phyloP scores from a whole-genome alignment of 2,113 vertebrate genomes.

The Ardeotis arabs region DNA sequence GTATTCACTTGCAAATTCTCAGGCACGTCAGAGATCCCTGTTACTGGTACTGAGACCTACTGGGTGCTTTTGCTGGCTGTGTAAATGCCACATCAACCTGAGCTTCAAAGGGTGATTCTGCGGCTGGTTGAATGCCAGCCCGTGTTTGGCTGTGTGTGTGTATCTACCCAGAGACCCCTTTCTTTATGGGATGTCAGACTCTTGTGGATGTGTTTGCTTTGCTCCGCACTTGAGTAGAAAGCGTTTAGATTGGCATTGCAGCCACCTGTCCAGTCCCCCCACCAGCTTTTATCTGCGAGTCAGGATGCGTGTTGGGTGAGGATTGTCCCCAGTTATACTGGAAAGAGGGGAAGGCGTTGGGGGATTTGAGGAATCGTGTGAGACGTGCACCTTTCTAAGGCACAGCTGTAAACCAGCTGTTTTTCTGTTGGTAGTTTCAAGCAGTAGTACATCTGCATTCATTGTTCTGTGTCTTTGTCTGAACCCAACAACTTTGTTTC shows the following conservation, averaged over 20 bases:
- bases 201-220: not conserved
- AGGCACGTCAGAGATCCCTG: not conserved
- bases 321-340: not conserved
- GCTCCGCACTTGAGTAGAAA: not conserved
- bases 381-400: not conserved
- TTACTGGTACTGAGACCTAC: not conserved
- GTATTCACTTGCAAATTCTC: not conserved
- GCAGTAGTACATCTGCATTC: not conserved
- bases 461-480: not conserved
- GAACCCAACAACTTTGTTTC: constrained; percentile 8
- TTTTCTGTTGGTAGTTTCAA: not conserved
- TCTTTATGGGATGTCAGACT: not conserved
- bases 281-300: not conserved
- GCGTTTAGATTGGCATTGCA: not conserved
- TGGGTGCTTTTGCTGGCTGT: not conserved
- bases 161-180: not conserved
- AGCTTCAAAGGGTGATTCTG: not conserved
- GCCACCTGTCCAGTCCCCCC: not conserved
- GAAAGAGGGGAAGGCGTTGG: not conserved
- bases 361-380: not conserved
- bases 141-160: not conserved
- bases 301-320: not conserved
- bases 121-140: not conserved
- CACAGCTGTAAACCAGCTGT: not conserved
- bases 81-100: not conserved